Base-by-base conservation (phyloP, 92 coral and sea anemone species). In the Phenganax stokvisi region DNA sequence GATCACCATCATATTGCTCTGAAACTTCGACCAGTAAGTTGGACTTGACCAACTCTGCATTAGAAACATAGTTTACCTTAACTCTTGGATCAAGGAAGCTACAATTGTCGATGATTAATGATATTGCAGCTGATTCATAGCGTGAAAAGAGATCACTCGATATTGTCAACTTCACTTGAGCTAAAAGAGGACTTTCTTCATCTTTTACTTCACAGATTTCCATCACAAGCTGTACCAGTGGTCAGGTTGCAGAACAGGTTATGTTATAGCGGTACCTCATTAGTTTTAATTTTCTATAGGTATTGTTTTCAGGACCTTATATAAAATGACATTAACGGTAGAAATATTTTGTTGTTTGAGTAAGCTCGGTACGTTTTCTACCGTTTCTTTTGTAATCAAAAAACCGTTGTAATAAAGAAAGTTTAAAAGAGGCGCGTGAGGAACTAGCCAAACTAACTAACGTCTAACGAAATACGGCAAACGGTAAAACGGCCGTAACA, bases 61-160 rank as follows among this genome's bases (percentile, higher is more conserved):
- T 51, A 66, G 72, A 3, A 66, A 66, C 72, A 66, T 25, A 66
- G 6, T 66, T 66, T 12, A 17, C 72, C 27, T 66, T 7, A 51
- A 66, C 8, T 25, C 72, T 66, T 66, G 72, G 72, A 66, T 66
- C 72, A 66, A 66, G 72, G 27, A 66, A 66, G 72, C 72, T 66
- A 66, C 72, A 66, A 7, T 66, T 66, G 8, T 66, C 72, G 3
- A 66, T 66, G 27, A 66, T 25, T 66, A 66, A 16, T 0, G 44
- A 66, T 66, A 66, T 66, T 66, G 51, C 51, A 66, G 51, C 51
- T 66, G 72, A 66, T 66, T 7, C 72, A 66, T 66, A 66, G 51
- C 47, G 72, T 27, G 72, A 51, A 29, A 6, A 66, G 72, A 66
- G 72, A 17, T 66, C 8, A 66, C 0, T 51, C 0, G 72, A 66